Percentiles rank a stretch among this genome's conserved stretches.
Evolutionary conservation across 2,888 invertebrate species (phyloP).

Genomic region (Anarsia innoxiella): DNA sequence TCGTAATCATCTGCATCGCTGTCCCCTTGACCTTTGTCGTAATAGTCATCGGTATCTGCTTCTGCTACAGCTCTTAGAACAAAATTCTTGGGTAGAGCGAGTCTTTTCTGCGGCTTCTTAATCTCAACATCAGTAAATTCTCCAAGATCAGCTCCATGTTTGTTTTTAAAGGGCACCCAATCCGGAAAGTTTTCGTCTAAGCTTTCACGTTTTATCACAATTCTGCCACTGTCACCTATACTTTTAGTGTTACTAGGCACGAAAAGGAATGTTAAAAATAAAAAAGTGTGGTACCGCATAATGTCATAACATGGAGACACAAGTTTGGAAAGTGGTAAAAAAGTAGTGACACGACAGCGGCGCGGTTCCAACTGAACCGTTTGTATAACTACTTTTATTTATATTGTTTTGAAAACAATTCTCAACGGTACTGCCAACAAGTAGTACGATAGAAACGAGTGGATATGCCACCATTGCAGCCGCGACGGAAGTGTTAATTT

Average conservation of each 20-base stretch:
- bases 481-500: too few relatives aligned
- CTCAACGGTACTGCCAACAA: constrained; percentile 37
- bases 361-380: constrained; percentile 52
- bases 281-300: constrained; percentile 8
- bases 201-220: constrained; percentile 46
- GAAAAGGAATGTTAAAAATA: not conserved
- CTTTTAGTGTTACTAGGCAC: constrained; percentile 1
- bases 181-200: constrained; percentile 52
- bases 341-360: constrained; percentile 34
- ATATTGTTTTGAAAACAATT: constrained; percentile 69
- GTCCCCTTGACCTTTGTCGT: constrained; percentile 49
- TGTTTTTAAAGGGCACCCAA: constrained; percentile 68
- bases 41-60: constrained; percentile 47
- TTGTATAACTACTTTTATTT: constrained; percentile 61
- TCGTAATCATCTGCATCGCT: constrained; percentile 53
- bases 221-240: constrained; percentile 20
- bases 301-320: constrained; percentile 29
- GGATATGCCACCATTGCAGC: constrained; percentile 33
- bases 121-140: constrained; percentile 48
- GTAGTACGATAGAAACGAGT: constrained; percentile 32
- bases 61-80: constrained; percentile 48
- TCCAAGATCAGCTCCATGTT: constrained; percentile 53
- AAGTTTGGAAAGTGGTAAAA: constrained; percentile 11
- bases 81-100: constrained; percentile 54
- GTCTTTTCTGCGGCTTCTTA: constrained; percentile 52